Percentiles rank a stretch among this genome's conserved stretches.
Evolutionary conservation across 2,797 vertebrate genomes (phyloP).

Genomic region (Phylloscopus collybita): DNA sequence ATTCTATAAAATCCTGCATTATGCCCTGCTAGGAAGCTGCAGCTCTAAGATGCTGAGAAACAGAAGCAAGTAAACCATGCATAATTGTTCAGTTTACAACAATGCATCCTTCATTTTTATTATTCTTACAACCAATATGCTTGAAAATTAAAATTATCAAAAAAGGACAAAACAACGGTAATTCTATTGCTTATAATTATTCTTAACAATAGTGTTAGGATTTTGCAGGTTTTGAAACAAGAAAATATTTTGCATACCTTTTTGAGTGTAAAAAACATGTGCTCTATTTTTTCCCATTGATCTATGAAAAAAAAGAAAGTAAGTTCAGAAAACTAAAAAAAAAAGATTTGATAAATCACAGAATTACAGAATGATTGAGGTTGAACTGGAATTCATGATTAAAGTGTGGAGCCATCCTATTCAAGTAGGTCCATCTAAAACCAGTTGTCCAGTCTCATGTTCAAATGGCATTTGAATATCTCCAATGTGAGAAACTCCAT

Average conservation of each 20-base stretch:
- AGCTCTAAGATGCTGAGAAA: not conserved
- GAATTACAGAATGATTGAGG: not conserved
- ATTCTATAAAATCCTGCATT: not conserved
- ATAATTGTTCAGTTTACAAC: not conserved
- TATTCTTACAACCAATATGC: not conserved
- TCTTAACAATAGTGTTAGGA: not conserved
- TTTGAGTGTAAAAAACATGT: not conserved
- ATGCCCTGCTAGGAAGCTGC: not conserved
- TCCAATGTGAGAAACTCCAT: not conserved
- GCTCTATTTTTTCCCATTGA: accelerated
- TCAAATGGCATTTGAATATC: not conserved
- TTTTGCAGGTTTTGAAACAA: not conserved
- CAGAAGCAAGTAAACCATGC: not conserved
- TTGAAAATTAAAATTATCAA: not conserved
- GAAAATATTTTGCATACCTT: not conserved
- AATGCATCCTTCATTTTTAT: not conserved
- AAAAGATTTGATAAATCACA: not conserved
- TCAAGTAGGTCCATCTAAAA: not conserved
- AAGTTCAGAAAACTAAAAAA: not conserved
- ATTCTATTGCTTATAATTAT: not conserved
- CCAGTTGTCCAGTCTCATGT: accelerated
- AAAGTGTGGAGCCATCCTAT: accelerated
- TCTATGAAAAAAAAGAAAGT: not conserved
- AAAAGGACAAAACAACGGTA: not conserved
- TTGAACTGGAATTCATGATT: not conserved